Base-by-base conservation (phyloP, 2,113 vertebrate genomes). In the Tragulus kanchil region DNA sequence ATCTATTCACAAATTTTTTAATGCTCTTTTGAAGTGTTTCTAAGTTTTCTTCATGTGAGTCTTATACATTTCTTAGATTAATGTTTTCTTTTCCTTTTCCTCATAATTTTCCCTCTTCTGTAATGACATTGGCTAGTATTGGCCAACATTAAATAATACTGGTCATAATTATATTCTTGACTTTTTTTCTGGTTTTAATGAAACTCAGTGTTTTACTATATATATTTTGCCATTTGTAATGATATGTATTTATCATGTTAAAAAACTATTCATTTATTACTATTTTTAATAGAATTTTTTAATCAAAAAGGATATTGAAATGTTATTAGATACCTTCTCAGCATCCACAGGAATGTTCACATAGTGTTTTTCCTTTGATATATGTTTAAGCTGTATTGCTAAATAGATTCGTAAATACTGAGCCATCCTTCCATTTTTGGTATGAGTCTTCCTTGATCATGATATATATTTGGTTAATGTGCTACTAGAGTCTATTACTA, bases 121-220 rank as follows among this genome's bases (percentile, higher is more conserved):
- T 52, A 85, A 83, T 91, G 54, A 85, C 15, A 26, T 69, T 77
- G 45, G 26, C 71, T 93, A 88, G 52, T 78, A 45, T 71, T 64
- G 6, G n/a, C n/a, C 48, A 78, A 64, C 92, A 19, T 69, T 85
- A 77, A 78, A 36, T 78, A 78, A 59, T 61, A 54, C 31, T 92
- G 73, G 28, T 65, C 71, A 28, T 73, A 67, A 78, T 65, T 83
- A 8, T 2, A 54, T 71, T 45, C 45, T 71, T 50, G 3, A n/a
- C 50, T 93, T 82, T 85, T 21, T 50, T 91, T 95, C 75, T 97
- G 75, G 79, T 95, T 92, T 95, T 86, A 94, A 73, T 94, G 12
- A 8, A 36, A 71, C 23, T 89, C 79, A 65, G 0, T 65, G 11
- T 92, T 92, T 96, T 36, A 82, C 61, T 86, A 9, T 83, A 50